These are phyloP conservation scores for Magallana angulata DNA, from an alignment of 1,140 invertebrate genomes.

Conservation along the genomic window DNA sequence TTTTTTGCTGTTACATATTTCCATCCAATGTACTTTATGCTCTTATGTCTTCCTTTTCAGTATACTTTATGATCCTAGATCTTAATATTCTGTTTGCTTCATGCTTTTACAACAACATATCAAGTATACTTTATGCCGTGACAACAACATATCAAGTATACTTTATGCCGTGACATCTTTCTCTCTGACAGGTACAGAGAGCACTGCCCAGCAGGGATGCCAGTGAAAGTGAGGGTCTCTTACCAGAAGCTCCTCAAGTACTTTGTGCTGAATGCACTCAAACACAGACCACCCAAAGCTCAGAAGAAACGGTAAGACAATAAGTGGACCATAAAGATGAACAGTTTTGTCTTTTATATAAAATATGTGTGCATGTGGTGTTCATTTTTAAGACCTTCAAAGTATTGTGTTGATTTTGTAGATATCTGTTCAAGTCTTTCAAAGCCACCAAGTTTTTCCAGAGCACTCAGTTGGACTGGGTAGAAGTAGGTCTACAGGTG, in stretches of 20 bases:
- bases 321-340: too few species aligned
- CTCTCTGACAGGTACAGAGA: slow-evolving; percentile 83
- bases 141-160: too few species aligned
- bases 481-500: slow-evolving; percentile 97
- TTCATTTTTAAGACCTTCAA: neutral
- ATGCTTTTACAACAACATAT: too few species aligned
- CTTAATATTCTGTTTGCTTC: too few species aligned
- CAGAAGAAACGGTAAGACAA: slow-evolving; percentile 93
- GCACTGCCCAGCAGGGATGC: slow-evolving; percentile 98
- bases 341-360: neutral
- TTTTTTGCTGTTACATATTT: too few species aligned
- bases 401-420: slow-evolving; percentile 62
- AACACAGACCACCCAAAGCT: slow-evolving; percentile 97
- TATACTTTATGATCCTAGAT: too few species aligned
- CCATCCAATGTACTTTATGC: too few species aligned
- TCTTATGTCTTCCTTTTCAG: too few species aligned
- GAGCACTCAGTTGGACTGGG: slow-evolving; percentile 99
- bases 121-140: too few species aligned
- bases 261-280: slow-evolving; percentile 97
- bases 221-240: slow-evolving; percentile 99
- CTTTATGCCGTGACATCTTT: neutral
- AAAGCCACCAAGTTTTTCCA: slow-evolving; percentile 99
- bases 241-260: slow-evolving; percentile 99
- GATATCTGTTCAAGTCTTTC: slow-evolving; percentile 98
- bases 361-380: neutral